phyloP scores from a whole-genome alignment of 2,113 vertebrate genomes.

The Morone chrysops region DNA sequence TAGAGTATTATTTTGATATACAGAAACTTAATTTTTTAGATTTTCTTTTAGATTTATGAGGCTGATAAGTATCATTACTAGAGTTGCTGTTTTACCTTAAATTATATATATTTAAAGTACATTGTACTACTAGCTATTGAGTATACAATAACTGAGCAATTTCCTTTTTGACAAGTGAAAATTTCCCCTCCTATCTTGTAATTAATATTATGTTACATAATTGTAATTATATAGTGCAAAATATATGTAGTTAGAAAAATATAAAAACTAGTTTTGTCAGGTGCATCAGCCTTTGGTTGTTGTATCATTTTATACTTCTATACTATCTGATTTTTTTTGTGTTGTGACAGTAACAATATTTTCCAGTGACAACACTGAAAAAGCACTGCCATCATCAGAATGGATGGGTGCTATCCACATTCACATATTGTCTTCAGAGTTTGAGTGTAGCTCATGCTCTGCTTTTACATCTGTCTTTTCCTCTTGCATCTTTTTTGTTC shows the following conservation, averaged over 20 bases:
- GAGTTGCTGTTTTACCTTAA: neutral
- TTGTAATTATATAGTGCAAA: neutral
- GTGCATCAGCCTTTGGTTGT: neutral
- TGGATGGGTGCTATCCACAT: neutral
- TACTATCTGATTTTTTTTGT: neutral
- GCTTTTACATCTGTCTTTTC: slow-evolving; percentile 8
- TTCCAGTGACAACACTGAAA: neutral
- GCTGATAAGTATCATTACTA: neutral
- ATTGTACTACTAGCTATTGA: neutral
- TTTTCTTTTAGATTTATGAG: neutral
- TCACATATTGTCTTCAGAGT: neutral
- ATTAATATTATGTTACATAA: neutral
- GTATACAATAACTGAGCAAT: neutral
- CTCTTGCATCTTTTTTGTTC: neutral
- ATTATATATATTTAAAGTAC: neutral
- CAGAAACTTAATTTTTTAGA: neutral
- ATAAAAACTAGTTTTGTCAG: neutral
- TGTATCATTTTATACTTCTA: neutral
- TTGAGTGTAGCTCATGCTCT: neutral
- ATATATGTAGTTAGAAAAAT: neutral
- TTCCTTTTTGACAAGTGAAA: neutral
- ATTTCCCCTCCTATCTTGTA: neutral
- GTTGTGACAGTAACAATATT: neutral
- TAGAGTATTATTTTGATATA: neutral
- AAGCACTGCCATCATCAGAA: neutral